Conservation (phyloP, 1,140 invertebrate species). For the Procambarus virginalis region DNA sequence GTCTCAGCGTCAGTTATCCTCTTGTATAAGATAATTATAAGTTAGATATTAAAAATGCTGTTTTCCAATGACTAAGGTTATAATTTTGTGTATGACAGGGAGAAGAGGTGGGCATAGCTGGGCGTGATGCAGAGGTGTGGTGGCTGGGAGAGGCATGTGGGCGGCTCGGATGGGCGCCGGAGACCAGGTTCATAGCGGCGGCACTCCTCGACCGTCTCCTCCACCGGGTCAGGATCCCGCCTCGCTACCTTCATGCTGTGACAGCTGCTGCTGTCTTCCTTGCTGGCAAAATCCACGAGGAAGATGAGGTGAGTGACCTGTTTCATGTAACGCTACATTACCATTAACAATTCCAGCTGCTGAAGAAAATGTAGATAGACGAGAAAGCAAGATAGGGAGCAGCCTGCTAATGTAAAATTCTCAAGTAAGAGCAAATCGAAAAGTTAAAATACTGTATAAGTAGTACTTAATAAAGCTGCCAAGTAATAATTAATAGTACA, state of each 20-base stretch:
- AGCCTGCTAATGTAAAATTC: too few species aligned
- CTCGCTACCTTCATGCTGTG: slow-evolving; percentile 50
- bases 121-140: background rate
- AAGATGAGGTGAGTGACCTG: slow-evolving; percentile 39
- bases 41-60: too few species aligned
- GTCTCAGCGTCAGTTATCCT: too few species aligned
- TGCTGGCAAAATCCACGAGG: slow-evolving; percentile 49
- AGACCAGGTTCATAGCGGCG: slow-evolving; percentile 38
- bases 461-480: too few species aligned
- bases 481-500: too few species aligned
- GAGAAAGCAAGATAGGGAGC: too few species aligned
- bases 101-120: slow-evolving; percentile 6
- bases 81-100: background rate
- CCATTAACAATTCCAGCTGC: too few species aligned
- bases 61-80: too few species aligned
- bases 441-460: too few species aligned
- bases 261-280: slow-evolving; percentile 46
- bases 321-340: background rate
- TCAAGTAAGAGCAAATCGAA: too few species aligned
- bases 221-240: slow-evolving; percentile 26
- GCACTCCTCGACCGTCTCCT: slow-evolving; percentile 47
- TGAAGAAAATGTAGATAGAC: too few species aligned
- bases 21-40: too few species aligned
- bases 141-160: slow-evolving; percentile 36
- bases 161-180: slow-evolving; percentile 36